Base-by-base conservation (phyloP, 2,797 vertebrate genomes). In the Buphagus erythrorhynchus region DNA sequence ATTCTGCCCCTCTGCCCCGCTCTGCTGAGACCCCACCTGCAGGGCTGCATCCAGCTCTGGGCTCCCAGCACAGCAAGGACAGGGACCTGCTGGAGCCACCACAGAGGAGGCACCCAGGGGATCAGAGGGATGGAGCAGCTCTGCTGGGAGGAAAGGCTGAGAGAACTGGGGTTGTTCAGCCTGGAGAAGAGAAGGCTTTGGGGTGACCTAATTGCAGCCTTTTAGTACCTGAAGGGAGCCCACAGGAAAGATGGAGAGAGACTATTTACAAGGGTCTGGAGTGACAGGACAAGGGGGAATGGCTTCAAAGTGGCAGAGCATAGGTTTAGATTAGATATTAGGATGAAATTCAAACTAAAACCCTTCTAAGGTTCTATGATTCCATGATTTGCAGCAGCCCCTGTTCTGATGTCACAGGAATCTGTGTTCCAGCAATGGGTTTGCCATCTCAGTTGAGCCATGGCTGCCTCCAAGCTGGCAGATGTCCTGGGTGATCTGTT, bases 171-270 rank as follows among this genome's bases (percentile, higher is more conserved):
- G 0, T 11, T 59, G 2, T 8, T 59, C 45, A 1, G 25, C 0
- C 9, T 52, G 29, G 20, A 22, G 3, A 0, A 52, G 3, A 26
- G 18, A 17, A 22, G 13, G 21, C 10, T 42, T 0, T 16, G 13
- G 26, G 2, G 2, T 10, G 5, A 7, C 0, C 12, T 2, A 2
- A 5, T 6, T 11, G 7, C 0, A 0, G 1, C 5, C 2, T 61
- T 42, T 0, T 2, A 5, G 1, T 1, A 1, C 9, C 10, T 48
- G 15, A 48, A 61, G 48, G 7, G 6, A 54, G 2, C 26, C 4
- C 0, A 7, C 5, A 42, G 6, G 10, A 81, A 68, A 21, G 13
- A 43, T 38, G 48, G 28, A 49, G 36, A 48, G 13, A n/a, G 19
- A 33, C 1, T 6, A 1, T 21, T 29, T 38, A 5, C 22, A 21